Evolutionary conservation across 2,113 vertebrate genomes (phyloP), one percentile per base, ranked within the genome.

Genomic region (Raja brachyura): DNA sequence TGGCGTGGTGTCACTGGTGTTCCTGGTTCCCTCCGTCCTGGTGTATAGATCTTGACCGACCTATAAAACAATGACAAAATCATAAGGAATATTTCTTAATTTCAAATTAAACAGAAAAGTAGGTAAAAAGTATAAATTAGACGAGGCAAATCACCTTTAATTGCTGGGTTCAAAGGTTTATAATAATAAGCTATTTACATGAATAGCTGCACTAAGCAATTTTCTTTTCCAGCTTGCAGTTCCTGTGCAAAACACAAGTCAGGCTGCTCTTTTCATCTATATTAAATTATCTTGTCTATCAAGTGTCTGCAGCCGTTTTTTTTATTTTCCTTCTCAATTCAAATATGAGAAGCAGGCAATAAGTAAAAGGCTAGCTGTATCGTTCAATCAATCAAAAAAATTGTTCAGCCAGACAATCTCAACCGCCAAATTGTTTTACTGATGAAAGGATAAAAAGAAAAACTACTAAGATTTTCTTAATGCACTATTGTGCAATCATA

Each of bases 21-120:
- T n/a, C 96, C 96, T 93, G 99, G 97, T 54, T 99, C 98, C 93
- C 95, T 98, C 94, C 98, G 96, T 90, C 99, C 99, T 0, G 98
- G 99, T 8, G 98, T 99, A 94, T 97, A 98, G 96, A 99, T 99
- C 95, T 98, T 98, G 10, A 97, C 95, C 10, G 96, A 97, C 95
- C 99, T 99, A 94, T 93, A 95, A 93, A 93, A 94, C 93, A 94
- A 81, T 93, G 61, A 93, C 33, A 20, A 16, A 83, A 90, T 61
- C 28, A 31, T 25, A 33, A 78, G 5, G 75, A 93, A 39, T 13
- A 78, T 54, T 88, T 63, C 59, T 63, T 88, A 28, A 88, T 88
- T 88, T 88, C 83, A 88, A 63, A 85, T 85, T 59, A n/a, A 85
- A 31, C n/a, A 33, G 59, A 63, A 16, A 88, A 5, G 83, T 61